A percentile compares a stretch with the other conserved stretches of the same genome.
Evolutionary conservation across 2,113 vertebrate genomes (phyloP).

Genomic region (Triplophysa dalaica): DNA sequence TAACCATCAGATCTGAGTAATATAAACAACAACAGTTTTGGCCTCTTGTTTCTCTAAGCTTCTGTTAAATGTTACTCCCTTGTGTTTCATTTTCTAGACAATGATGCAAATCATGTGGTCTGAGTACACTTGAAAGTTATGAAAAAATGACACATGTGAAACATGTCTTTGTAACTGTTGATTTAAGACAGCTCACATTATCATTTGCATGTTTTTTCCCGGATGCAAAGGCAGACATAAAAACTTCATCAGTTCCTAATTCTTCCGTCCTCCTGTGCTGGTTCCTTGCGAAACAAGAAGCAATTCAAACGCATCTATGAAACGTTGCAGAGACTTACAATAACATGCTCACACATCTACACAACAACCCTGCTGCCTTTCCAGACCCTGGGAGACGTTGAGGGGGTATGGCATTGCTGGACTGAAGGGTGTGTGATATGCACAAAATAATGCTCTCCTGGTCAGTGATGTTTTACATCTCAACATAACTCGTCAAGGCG

Average conservation of each 20-base stretch:
- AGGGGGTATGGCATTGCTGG: slow-evolving; percentile 1
- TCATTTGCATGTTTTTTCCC: slow-evolving; percentile 5
- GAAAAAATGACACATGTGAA: background rate
- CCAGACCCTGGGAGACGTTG: background rate
- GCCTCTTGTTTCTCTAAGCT: background rate
- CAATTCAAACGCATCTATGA: background rate
- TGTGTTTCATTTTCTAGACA: slow-evolving; percentile 20
- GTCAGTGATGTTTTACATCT: slow-evolving; percentile 17
- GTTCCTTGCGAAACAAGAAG: background rate
- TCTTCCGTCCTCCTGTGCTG: background rate
- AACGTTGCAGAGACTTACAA: background rate
- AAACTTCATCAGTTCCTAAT: background rate
- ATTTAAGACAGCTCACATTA: slow-evolving; percentile 1
- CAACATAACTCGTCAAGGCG: slow-evolving; percentile 21
- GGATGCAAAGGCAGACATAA: slow-evolving; percentile 10
- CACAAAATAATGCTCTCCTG: slow-evolving; percentile 34
- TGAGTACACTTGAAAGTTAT: background rate
- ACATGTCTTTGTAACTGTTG: background rate
- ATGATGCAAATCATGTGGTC: background rate
- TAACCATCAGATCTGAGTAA: background rate
- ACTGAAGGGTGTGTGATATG: slow-evolving; percentile 24
- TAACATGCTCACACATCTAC: background rate
- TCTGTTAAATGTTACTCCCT: slow-evolving; percentile 6
- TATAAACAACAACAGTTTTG: slow-evolving; percentile 13
- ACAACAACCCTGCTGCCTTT: background rate